These are phyloP conservation scores for Mermis nigrescens DNA, from an alignment of 2,888 invertebrate genomes.

Conservation along the genomic window DNA sequence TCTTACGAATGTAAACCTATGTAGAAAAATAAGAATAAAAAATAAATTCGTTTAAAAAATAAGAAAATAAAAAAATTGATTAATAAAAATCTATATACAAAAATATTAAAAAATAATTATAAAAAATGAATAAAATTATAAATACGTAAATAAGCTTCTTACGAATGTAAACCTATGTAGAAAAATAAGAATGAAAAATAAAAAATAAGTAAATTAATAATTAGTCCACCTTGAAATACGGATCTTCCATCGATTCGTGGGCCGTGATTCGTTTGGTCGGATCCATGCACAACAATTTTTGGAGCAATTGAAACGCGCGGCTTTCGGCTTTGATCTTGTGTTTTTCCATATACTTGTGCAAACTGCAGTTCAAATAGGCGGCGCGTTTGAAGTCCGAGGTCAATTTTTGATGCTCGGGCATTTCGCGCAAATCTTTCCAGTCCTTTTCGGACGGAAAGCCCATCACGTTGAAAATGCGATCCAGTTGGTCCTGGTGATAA, in stretches of 20 bases:
- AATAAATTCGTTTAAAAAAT: too few species aligned
- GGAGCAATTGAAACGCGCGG: constrained; percentile 18
- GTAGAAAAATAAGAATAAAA: too few species aligned
- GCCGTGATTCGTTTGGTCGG: constrained; percentile 91
- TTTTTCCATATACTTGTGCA: constrained; percentile 67
- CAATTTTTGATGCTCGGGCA: constrained; percentile 92
- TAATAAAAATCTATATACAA: too few species aligned
- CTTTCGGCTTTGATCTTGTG: constrained; percentile 35
- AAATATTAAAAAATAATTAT: too few species aligned
- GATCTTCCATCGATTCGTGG: constrained; percentile 90
- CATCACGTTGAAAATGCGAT: constrained; percentile 97
- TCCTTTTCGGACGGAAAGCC: constrained; percentile 54
- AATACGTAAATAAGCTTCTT: too few species aligned
- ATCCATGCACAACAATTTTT: constrained; percentile 61
- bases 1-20: too few species aligned
- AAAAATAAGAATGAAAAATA: too few species aligned
- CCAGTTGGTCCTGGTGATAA: constrained; percentile 93
- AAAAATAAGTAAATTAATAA: too few species aligned
- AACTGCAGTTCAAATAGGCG: constrained; percentile 62
- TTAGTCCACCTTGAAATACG: constrained; percentile 52
- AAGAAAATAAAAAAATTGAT: too few species aligned
- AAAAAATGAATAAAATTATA: too few species aligned
- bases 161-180: too few species aligned
- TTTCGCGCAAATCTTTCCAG: constrained; percentile 95
- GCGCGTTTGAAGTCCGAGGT: constrained; percentile 85